phyloP scores from a whole-genome alignment of 2,113 vertebrate genomes.

The Rana temporaria region DNA sequence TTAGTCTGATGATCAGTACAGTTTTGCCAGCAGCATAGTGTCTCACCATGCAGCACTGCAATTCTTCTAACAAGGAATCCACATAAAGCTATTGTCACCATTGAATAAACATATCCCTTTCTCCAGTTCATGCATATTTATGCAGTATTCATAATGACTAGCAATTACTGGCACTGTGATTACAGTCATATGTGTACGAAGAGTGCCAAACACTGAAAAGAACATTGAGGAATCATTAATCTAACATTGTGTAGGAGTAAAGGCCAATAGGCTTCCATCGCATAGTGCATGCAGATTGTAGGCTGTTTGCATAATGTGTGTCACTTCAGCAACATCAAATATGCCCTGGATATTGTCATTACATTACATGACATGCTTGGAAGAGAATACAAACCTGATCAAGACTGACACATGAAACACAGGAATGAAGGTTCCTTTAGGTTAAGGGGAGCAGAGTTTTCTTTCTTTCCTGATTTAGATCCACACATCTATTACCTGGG shows the following conservation, averaged over 20 bases:
- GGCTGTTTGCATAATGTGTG: slow-evolving; percentile 32
- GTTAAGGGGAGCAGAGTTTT: no score
- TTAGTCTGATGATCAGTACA: no score
- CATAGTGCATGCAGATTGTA: slow-evolving; percentile 12
- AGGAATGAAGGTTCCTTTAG: no score
- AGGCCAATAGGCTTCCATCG: slow-evolving; percentile 27
- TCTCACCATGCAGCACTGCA: not conserved
- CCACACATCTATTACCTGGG: no score
- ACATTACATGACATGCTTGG: not conserved
- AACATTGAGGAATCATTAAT: slow-evolving; percentile 33
- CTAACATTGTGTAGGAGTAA: slow-evolving; percentile 17
- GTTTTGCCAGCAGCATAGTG: not conserved
- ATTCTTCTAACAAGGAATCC: not conserved
- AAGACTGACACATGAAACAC: no score
- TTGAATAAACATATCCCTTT: slow-evolving; percentile 9
- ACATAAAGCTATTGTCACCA: not conserved
- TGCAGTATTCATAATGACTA: slow-evolving; percentile 23
- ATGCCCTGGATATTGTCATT: not conserved
- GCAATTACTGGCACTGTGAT: slow-evolving; percentile 24
- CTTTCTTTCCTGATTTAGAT: no score
- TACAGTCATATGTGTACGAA: slow-evolving; percentile 17
- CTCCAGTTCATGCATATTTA: slow-evolving; percentile 7
- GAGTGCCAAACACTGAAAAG: slow-evolving; percentile 36
- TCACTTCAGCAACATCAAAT: not conserved
- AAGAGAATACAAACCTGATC: not conserved